Evolutionary conservation across 2,888 invertebrate genomes (phyloP).

Genomic region (Parnassius smintheus): DNA sequence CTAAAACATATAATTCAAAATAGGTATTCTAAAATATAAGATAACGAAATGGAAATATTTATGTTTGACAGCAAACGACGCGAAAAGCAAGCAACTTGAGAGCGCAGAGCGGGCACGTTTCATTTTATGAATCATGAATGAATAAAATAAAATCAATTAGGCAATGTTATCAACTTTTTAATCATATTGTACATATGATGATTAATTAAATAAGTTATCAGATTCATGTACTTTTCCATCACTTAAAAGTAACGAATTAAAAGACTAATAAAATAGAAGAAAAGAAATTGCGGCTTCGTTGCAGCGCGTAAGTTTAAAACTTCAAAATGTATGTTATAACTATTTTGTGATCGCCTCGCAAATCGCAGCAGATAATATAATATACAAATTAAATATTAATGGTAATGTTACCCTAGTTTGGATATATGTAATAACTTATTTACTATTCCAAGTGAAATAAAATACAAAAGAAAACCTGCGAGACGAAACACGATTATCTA

Average conservation of each 20-base stretch:
- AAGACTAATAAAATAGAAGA: no score
- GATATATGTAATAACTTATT: no score
- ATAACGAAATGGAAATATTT: conserved; percentile 56
- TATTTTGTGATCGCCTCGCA: no score
- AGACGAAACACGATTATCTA: no score
- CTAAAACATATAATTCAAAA: conserved; percentile 36
- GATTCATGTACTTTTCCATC: background rate
- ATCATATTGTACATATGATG: background rate
- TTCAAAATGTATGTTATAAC: conserved; percentile 4
- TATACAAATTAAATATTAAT: no score
- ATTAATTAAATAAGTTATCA: background rate
- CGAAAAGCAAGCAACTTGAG: conserved; percentile 45
- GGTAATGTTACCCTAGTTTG: no score
- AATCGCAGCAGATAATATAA: no score
- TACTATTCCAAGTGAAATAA: no score
- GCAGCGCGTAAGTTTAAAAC: conserved; percentile 27
- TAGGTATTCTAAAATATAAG: conserved; percentile 45
- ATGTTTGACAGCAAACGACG: conserved; percentile 66
- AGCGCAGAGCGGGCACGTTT: conserved; percentile 53
- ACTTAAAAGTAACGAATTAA: no score
- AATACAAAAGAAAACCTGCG: no score
- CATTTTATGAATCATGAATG: conserved; percentile 40
- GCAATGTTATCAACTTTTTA: conserved; percentile 1
- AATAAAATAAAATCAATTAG: conserved; percentile 16
- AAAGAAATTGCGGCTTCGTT: background rate